Percentiles rank a stretch among this genome's conserved stretches.
Evolutionary conservation across 1,140 invertebrate species (phyloP).

Genomic region (Daktulosphaira vitifoliae): DNA sequence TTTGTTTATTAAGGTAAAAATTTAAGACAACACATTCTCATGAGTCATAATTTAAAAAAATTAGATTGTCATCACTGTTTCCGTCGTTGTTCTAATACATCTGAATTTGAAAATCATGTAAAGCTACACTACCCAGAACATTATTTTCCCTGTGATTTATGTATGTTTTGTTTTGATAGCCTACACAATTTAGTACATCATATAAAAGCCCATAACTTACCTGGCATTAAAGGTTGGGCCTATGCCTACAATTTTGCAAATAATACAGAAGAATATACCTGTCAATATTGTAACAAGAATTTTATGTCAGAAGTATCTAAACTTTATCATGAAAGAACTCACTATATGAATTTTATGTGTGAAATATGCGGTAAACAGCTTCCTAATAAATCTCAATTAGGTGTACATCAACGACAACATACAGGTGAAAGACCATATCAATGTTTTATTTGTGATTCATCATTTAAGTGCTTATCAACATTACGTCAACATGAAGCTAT

Average conservation of each 20-base stretch:
- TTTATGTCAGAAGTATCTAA: constrained; percentile 60
- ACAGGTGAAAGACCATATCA: constrained; percentile 14
- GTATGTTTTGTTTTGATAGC: background rate
- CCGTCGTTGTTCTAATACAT: constrained; percentile 14
- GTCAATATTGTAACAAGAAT: constrained; percentile 50
- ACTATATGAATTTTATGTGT: constrained; percentile 43
- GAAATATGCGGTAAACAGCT: constrained; percentile 28
- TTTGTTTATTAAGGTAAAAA: constrained; percentile 10
- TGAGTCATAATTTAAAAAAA: constrained; percentile 25
- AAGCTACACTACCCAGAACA: background rate
- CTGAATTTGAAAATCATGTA: constrained; percentile 30
- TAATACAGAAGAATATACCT: constrained; percentile 48
- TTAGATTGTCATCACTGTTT: constrained; percentile 29
- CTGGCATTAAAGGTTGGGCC: constrained; percentile 1
- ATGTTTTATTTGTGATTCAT: background rate
- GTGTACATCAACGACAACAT: constrained; percentile 13
- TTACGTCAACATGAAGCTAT: constrained; percentile 26
- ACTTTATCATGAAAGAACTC: constrained; percentile 48
- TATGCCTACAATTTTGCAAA: background rate
- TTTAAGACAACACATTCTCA: constrained; percentile 7
- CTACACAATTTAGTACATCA: constrained; percentile 8
- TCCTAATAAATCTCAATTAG: constrained; percentile 19
- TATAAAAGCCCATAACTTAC: constrained; percentile 8
- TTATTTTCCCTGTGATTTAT: constrained; percentile 16
- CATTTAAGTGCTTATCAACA: constrained; percentile 14